Percentiles rank a stretch among this genome's conserved stretches.
Conservation (phyloP, 1,140 invertebrate species). For the Grapholita molesta region DNA sequence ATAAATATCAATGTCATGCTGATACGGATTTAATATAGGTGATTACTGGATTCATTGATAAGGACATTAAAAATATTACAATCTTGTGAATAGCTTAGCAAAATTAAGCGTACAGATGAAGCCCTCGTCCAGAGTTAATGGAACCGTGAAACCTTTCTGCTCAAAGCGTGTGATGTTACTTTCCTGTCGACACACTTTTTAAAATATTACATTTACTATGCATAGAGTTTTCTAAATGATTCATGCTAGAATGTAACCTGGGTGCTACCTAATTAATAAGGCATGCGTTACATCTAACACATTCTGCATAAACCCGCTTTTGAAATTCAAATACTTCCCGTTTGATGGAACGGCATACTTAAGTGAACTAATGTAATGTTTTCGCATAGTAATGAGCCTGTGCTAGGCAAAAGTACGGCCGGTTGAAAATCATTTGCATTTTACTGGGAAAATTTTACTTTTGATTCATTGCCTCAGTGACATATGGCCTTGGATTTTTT, state of each 20-base stretch:
- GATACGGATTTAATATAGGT: too few relatives aligned
- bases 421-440: slow-evolving; percentile 6
- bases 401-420: background rate
- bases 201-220: background rate
- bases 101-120: too few relatives aligned
- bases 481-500: background rate
- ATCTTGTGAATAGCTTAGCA: too few relatives aligned
- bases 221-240: background rate
- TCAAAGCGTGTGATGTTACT: too few relatives aligned
- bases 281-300: background rate
- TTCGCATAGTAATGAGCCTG: slow-evolving; percentile 6
- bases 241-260: background rate
- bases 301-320: background rate
- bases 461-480: background rate
- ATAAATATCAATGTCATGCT: too few relatives aligned
- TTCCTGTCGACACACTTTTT: too few relatives aligned
- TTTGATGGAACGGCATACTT: slow-evolving; percentile 16
- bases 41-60: too few relatives aligned
- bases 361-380: slow-evolving; percentile 17
- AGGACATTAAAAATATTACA: too few relatives aligned
- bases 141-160: too few relatives aligned
- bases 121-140: too few relatives aligned
- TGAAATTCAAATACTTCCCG: slow-evolving; percentile 9
- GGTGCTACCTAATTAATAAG: background rate
- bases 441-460: background rate